Conservation (phyloP, 2,888 invertebrate species). For the Perdita meconis region DNA sequence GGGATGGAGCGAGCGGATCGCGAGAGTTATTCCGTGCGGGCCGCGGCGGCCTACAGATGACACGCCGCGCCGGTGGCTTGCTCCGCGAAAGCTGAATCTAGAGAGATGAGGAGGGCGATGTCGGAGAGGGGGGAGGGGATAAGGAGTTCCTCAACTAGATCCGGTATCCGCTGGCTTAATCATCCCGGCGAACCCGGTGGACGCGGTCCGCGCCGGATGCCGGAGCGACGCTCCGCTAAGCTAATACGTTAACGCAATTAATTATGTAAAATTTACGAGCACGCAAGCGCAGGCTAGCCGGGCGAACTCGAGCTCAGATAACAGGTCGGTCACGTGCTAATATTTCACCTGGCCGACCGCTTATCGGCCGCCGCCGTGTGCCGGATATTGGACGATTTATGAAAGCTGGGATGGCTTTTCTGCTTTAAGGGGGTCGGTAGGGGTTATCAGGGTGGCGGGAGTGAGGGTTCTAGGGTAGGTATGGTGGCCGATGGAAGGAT, state of each 20-base stretch:
- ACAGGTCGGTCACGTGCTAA: conserved; percentile 53
- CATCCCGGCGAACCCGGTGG: conserved; percentile 16
- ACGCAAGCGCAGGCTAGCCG: conserved; percentile 32
- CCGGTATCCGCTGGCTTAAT: conserved; percentile 46
- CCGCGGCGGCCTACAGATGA: conserved; percentile 35
- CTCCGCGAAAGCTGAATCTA: conserved; percentile 15
- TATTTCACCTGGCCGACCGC: conserved; percentile 55
- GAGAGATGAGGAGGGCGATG: too few species aligned
- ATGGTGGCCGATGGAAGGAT: too few species aligned
- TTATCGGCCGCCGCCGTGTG: conserved; percentile 49
- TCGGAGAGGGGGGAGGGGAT: too few species aligned
- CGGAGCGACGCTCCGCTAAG: conserved; percentile 24
- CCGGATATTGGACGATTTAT: conserved; percentile 64
- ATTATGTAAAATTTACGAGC: conserved; percentile 67
- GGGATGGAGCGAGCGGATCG: conserved; percentile 20
- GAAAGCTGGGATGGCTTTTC: not conserved
- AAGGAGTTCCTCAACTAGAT: conserved; percentile 52
- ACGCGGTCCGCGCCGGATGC: conserved; percentile 14
- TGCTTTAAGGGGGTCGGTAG: not conserved
- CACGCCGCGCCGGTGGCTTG: conserved; percentile 11
- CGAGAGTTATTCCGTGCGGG: conserved; percentile 45
- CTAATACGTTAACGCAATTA: conserved; percentile 64
- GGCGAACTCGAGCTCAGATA: conserved; percentile 49
- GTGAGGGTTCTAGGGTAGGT: too few species aligned
- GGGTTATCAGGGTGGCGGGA: not conserved